phyloP scores from a whole-genome alignment of 2,888 invertebrate genomes.

The Drosophila niveifrons region DNA sequence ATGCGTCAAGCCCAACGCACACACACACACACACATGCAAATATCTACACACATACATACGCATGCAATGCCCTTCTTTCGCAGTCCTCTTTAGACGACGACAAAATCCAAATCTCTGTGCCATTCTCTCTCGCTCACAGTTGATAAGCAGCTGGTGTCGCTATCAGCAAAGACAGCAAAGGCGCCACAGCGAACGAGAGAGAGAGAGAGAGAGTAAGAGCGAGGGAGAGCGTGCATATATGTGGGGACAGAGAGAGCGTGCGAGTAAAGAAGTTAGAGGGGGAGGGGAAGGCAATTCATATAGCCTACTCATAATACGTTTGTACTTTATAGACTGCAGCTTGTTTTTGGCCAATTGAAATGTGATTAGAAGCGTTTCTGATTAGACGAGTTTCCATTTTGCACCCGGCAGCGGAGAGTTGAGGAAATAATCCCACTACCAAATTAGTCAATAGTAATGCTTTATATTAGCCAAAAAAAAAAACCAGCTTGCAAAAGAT shows the following conservation, averaged over 20 bases:
- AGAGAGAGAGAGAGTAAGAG: background rate
- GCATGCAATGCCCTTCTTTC: slow-evolving; percentile 16
- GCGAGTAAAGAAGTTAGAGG: background rate
- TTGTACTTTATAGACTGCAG: slow-evolving; percentile 23
- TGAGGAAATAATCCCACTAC: background rate
- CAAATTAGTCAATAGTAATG: background rate
- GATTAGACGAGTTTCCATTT: slow-evolving; percentile 33
- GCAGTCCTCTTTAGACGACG: slow-evolving; percentile 16
- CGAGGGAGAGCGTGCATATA: background rate
- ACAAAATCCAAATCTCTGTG: slow-evolving; percentile 22
- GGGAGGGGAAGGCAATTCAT: background rate
- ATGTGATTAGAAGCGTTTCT: slow-evolving; percentile 46
- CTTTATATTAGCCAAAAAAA: background rate
- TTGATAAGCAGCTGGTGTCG: slow-evolving; percentile 27
- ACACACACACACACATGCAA: slow-evolving; percentile 15
- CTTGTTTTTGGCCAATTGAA: slow-evolving; percentile 48
- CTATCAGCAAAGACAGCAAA: slow-evolving; percentile 26
- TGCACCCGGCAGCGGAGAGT: background rate
- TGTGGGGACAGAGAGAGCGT: background rate
- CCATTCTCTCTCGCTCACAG: slow-evolving; percentile 9
- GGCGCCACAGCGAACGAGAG: background rate
- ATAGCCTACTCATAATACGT: slow-evolving; percentile 23
- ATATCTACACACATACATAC: slow-evolving; percentile 12
- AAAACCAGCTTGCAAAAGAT: background rate
- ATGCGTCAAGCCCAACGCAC: slow-evolving; percentile 24